Evolutionary conservation across 1,140 invertebrate genomes (phyloP).

Genomic region (Panonychus citri): DNA sequence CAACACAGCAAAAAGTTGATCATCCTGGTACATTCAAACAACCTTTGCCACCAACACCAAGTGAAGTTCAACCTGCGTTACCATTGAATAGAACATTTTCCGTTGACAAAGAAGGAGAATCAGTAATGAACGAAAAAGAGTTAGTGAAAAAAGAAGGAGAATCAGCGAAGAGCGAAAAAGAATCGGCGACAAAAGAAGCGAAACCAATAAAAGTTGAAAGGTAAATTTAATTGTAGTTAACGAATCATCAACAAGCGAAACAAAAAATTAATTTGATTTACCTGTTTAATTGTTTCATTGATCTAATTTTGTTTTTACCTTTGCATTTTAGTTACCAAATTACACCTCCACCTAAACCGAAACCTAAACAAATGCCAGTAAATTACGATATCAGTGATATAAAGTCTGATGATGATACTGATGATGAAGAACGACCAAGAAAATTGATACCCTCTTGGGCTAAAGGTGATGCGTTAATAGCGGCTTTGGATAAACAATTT

Average conservation of each 20-base stretch:
- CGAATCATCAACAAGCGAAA: too few species aligned
- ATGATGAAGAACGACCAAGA: background rate
- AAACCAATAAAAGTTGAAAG: too few species aligned
- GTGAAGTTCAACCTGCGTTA: background rate
- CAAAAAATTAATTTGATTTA: too few species aligned
- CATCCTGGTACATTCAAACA: background rate
- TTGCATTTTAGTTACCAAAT: background rate
- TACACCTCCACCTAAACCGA: background rate
- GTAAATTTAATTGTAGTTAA: too few species aligned
- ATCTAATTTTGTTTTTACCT: background rate
- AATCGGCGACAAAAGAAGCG: background rate
- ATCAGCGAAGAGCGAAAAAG: background rate
- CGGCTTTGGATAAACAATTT: background rate
- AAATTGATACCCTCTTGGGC: conserved; percentile 1
- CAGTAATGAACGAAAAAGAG: background rate
- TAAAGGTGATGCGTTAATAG: background rate
- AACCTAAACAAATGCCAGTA: background rate
- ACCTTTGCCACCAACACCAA: background rate
- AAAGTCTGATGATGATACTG: background rate
- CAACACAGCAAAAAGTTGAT: background rate
- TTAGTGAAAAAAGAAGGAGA: background rate
- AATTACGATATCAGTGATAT: background rate
- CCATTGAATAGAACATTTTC: background rate
- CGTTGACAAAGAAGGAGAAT: background rate
- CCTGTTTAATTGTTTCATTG: background rate